Base-by-base conservation (phyloP, 1,140 invertebrate species). In the Drosophila lacertosa region DNA sequence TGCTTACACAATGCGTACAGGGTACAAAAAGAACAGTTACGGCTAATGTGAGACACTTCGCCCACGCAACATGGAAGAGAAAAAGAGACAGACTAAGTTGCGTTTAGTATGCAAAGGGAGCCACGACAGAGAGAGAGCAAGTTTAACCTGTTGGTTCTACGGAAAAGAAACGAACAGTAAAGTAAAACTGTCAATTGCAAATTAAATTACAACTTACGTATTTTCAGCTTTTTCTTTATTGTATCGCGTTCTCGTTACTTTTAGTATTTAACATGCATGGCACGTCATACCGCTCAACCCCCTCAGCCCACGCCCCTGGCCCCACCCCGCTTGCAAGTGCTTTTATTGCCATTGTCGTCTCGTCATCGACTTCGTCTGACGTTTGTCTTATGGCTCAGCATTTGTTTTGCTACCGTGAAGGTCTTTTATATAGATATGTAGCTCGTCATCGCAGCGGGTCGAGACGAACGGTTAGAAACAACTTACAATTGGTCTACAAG, bases 211-310 rank as follows among this genome's bases (percentile, higher is more conserved):
- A 68, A 60, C 54, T 66, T 69, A 39, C 26, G 57, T 68, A 39
- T 45, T 58, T 45, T 58, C 35, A 47, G 24, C 22, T 39, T 26
- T 20, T n/a, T 60, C 20, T 60, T n/a, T 60, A 32, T 60, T 37
- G n/a, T 20, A 15, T 9, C 47, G 37, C 42, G 72, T 76, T 80
- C 60, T 67, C 64, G 42, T 53, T 65, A 53, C n/a, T 42, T 62
- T 65, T 51, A 65, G 73, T 76, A 83, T 76, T 84, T 66, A 62
- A 84, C 54, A 83, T 83, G 81, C 80, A 86, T 42, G 65, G 72
- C 80, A 83, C 76, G 72, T 59, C 50, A 47, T n/a, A 18, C 44
- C 3, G 4, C 10, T 15, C 16, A 7, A 35, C 9, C 33, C 2
- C 4, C 13, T 11, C 16, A 9, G 1, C 26, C 10, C 16, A 3